Evolutionary conservation across 1,140 invertebrate genomes (phyloP), one percentile per base, ranked within the genome.

Genomic region (Cydia fagiglandana): DNA sequence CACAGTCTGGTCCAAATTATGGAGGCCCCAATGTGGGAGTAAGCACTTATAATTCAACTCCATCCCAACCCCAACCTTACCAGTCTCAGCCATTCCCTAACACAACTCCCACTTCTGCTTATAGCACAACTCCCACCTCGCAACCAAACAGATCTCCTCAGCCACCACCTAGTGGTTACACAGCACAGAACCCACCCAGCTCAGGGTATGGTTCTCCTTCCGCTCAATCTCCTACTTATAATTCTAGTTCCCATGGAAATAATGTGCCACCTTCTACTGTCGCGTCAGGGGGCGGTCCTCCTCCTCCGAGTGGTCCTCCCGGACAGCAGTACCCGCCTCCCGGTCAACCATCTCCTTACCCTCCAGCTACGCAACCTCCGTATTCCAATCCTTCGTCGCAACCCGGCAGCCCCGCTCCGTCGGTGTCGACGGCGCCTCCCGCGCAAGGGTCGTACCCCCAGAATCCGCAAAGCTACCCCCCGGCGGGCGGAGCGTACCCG

Each of bases 341-440:
- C 13, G 88, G 89, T 1, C 91, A 92, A 76, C 89, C 90, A 30
- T 88, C 92, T 3, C 88, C 89, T 13, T 93, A 93, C 80, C 91
- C 92, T 4, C 87, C 91, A n/a, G 84, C 88, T 13, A 82, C 85
- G 73, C 93, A 93, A 80, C 92, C 91, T 24, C 91, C 92, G 24
- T 93, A 93, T 81, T 93, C 93, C n/a, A 93, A 93, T 83, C 91
- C 92, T 24, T 93, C 93, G 13, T 93, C 93, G 7, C 92, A 93
- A 75, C 92, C 93, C 34, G 91, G 91, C 4, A 93, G 91, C 56
- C 93, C 93, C 7, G 87, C 91, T 12, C 91, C 91, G 1, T 90
- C 90, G 73, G 90, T 90, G 61, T 90, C 90, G 13, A 91, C 92
- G 15, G 87, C 92, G 56, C 88, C 90, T 17, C 89, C 90, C 15